A percentile compares a stretch with the other conserved stretches of the same genome.
Conservation (phyloP, 2,797 vertebrate genomes). For the Phalloptychus januarius region DNA sequence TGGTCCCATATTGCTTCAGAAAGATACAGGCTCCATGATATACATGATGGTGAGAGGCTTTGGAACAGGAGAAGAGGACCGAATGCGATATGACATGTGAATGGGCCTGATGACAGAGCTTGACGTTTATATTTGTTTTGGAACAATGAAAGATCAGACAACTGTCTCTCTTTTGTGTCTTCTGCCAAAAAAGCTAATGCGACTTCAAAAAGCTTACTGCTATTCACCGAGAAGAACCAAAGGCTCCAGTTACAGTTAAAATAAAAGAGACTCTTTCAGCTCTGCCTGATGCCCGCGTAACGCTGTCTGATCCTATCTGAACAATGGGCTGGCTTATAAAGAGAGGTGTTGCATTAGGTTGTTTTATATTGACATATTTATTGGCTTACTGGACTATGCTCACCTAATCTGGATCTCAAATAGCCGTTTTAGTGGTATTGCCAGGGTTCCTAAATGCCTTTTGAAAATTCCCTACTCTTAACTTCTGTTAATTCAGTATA, state of each 20-base stretch:
- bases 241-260: slow-evolving; percentile 63
- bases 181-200: slow-evolving; percentile 52
- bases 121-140: slow-evolving; percentile 72
- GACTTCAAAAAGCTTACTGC: slow-evolving; percentile 70
- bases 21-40: slow-evolving; percentile 55
- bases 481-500: not conserved
- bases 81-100: slow-evolving; percentile 61
- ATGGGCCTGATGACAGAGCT: slow-evolving; percentile 68
- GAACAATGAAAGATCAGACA: slow-evolving; percentile 76
- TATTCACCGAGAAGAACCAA: slow-evolving; percentile 45
- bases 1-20: slow-evolving; percentile 67
- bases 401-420: slow-evolving; percentile 14
- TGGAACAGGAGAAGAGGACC: slow-evolving; percentile 47
- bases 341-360: slow-evolving; percentile 43
- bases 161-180: slow-evolving; percentile 62
- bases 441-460: not conserved
- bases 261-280: slow-evolving; percentile 70
- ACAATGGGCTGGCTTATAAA: slow-evolving; percentile 48
- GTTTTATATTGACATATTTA: slow-evolving; percentile 32
- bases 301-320: slow-evolving; percentile 63
- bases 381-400: slow-evolving; percentile 9
- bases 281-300: slow-evolving; percentile 40
- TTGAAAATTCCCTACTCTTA: not conserved
- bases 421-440: not conserved
- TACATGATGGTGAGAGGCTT: slow-evolving; percentile 60